phyloP scores from a whole-genome alignment of 2,113 vertebrate genomes.

The Felis catus region DNA sequence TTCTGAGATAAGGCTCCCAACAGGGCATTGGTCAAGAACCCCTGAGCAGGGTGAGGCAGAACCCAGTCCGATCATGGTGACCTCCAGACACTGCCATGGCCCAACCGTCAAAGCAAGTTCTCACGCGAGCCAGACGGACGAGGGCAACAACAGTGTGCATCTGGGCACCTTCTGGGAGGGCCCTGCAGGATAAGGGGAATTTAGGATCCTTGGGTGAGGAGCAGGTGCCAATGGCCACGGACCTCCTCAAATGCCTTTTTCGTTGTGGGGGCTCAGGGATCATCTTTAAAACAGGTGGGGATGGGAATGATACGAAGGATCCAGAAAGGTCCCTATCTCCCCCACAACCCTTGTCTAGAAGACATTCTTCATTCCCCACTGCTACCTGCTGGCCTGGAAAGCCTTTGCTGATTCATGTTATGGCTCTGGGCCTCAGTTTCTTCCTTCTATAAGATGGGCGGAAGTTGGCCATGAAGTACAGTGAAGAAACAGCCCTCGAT shows the following conservation, averaged over 20 bases:
- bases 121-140: neutral
- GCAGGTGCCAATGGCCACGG: neutral
- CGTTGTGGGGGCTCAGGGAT: neutral
- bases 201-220: neutral
- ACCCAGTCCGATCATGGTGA: neutral
- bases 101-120: neutral
- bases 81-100: neutral
- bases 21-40: neutral
- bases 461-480: neutral
- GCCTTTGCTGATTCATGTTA: neutral
- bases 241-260: neutral
- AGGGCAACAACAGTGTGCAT: neutral
- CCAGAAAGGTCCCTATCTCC: neutral
- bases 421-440: neutral
- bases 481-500: neutral
- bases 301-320: neutral
- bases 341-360: neutral
- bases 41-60: accelerated
- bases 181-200: neutral
- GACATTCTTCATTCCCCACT: neutral
- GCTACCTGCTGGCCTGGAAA: neutral
- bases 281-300: neutral
- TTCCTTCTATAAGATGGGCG: neutral
- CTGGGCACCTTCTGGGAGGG: neutral
- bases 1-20: neutral